Evolutionary conservation across 2,113 vertebrate genomes (phyloP).

Genomic region (Prinia subflava): DNA sequence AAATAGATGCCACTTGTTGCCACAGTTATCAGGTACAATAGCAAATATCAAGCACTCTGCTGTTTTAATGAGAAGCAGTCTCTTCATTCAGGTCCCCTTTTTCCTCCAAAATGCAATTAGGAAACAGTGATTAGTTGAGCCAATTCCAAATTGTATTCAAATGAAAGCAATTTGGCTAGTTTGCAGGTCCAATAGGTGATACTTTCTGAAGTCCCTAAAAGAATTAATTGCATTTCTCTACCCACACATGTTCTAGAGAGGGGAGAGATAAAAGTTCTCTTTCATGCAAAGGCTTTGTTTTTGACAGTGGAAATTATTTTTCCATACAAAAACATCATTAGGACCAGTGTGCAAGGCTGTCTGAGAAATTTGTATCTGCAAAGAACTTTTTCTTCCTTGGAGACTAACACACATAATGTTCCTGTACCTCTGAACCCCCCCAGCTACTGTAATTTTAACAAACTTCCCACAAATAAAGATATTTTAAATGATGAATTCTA

Average conservation of each 20-base stretch:
- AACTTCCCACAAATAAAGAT: background rate
- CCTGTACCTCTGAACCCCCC: background rate
- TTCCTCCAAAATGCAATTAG: slow-evolving; percentile 74
- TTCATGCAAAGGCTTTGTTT: background rate
- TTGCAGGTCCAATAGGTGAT: slow-evolving; percentile 67
- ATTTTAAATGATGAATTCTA: background rate
- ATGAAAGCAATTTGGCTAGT: slow-evolving; percentile 73
- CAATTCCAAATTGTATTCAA: slow-evolving; percentile 76
- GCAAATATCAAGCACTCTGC: slow-evolving; percentile 31
- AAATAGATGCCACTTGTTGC: slow-evolving; percentile 49
- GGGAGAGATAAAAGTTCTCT: slow-evolving; percentile 16
- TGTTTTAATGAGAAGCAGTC: slow-evolving; percentile 67
- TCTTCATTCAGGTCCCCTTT: slow-evolving; percentile 55
- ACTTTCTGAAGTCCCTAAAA: slow-evolving; percentile 59
- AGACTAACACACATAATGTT: background rate
- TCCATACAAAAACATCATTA: background rate
- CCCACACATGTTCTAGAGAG: slow-evolving; percentile 23
- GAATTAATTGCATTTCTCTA: slow-evolving; percentile 62
- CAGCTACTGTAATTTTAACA: background rate
- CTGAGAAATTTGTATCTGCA: slow-evolving; percentile 32
- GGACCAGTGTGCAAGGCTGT: background rate
- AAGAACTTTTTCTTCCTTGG: slow-evolving; percentile 8
- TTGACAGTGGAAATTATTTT: slow-evolving; percentile 16
- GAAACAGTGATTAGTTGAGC: slow-evolving; percentile 74
- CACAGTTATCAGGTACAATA: slow-evolving; percentile 52